phyloP scores from a whole-genome alignment of 2,113 vertebrate species.

The Ailuropoda melanoleuca region DNA sequence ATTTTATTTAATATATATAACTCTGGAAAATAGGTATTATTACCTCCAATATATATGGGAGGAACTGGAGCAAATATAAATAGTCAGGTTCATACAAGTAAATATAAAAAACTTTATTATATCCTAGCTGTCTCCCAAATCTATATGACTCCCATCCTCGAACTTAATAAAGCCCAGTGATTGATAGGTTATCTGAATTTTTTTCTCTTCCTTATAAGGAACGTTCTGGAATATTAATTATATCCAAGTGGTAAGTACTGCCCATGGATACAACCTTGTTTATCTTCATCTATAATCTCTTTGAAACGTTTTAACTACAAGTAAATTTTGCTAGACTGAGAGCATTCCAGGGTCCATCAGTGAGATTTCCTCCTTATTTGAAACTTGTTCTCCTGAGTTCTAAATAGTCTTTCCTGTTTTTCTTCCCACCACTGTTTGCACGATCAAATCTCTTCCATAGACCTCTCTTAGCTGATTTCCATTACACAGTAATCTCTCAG shows the following conservation, averaged over 20 bases:
- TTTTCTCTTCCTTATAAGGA: neutral
- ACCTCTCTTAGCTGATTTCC: neutral
- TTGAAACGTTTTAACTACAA: neutral
- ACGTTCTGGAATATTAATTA: neutral
- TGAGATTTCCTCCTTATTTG: neutral
- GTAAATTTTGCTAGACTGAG: neutral
- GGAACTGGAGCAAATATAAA: neutral
- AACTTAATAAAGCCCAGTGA: neutral
- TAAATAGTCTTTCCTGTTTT: neutral
- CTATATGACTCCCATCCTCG: neutral
- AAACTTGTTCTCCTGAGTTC: neutral
- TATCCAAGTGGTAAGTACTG: neutral
- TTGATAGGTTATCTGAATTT: neutral
- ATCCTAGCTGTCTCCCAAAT: neutral
- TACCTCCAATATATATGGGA: neutral
- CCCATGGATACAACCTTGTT: neutral
- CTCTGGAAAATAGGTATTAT: neutral
- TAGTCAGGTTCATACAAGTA: neutral
- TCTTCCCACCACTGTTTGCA: neutral
- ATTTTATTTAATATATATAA: neutral
- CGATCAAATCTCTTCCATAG: neutral
- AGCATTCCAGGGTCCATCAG: neutral
- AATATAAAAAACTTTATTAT: neutral
- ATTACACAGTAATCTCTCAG: neutral
- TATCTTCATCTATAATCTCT: neutral